Conservation (phyloP, 2,888 invertebrate species). For the Incurvaria masculella region DNA sequence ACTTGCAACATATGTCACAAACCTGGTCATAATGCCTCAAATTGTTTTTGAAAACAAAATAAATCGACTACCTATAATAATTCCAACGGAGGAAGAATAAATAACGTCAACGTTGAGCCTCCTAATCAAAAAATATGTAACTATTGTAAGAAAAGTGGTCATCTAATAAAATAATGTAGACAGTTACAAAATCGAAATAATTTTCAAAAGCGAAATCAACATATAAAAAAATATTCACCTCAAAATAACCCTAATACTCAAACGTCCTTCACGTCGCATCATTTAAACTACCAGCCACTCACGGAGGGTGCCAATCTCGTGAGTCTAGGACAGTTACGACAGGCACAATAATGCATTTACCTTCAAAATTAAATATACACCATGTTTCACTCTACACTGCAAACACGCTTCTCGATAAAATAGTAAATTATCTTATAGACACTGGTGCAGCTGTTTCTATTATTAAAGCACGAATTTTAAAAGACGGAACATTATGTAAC, state of each 20-base stretch:
- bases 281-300: background rate
- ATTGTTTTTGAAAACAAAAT: background rate
- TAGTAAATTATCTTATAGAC: background rate
- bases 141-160: slow-evolving; percentile 2
- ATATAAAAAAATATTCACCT: background rate
- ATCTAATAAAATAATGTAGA: background rate
- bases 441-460: background rate
- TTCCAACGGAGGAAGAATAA: background rate
- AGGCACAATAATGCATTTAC: too few species aligned
- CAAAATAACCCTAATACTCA: background rate
- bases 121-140: too few species aligned
- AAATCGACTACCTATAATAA: background rate
- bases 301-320: background rate
- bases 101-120: too few species aligned
- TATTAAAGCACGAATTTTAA: background rate
- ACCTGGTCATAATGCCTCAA: background rate
- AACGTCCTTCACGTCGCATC: background rate
- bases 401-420: too few species aligned
- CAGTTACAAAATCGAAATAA: background rate
- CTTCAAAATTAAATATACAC: too few species aligned
- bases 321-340: too few species aligned
- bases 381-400: too few species aligned
- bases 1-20: slow-evolving; percentile 1
- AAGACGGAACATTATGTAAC: background rate
- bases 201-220: background rate